phyloP scores from a whole-genome alignment of 2,113 vertebrate genomes.

The Datnioides undecimradiatus region DNA sequence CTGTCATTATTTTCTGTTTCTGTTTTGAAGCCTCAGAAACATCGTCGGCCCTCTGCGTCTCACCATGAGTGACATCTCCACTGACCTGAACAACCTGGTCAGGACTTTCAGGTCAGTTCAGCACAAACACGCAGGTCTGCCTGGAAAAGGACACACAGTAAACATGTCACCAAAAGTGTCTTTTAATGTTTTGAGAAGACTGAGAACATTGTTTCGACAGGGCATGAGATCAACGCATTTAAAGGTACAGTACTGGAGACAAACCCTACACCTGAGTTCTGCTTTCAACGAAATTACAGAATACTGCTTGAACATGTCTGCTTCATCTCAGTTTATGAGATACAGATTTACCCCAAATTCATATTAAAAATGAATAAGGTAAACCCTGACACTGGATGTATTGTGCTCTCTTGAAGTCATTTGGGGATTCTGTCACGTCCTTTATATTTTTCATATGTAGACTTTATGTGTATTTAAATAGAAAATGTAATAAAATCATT shows the following conservation, averaged over 20 bases:
- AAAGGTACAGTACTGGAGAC: not conserved
- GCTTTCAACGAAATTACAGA: not conserved
- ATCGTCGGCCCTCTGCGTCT: conserved; percentile 89
- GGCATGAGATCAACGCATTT: not conserved
- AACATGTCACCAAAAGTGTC: not conserved
- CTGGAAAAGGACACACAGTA: not conserved
- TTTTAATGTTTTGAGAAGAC: not conserved
- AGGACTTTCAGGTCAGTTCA: conserved; percentile 90
- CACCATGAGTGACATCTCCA: conserved; percentile 86
- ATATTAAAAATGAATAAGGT: not conserved
- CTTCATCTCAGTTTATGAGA: not conserved
- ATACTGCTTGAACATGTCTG: not conserved
- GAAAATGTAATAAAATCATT: not conserved
- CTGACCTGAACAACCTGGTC: conserved; percentile 90
- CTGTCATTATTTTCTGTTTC: not conserved
- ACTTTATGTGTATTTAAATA: not conserved
- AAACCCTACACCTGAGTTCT: not conserved
- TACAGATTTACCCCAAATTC: not conserved
- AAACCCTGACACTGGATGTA: too few species aligned
- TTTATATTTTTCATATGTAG: not conserved
- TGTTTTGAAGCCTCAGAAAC: conserved; percentile 85
- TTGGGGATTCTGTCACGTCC: not conserved
- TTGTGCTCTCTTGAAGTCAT: not conserved
- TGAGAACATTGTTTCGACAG: not conserved
- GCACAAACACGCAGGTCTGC: not conserved